These are phyloP conservation scores for Alauda arvensis DNA, from an alignment of 2,797 vertebrate genomes.

Conservation along the genomic window DNA sequence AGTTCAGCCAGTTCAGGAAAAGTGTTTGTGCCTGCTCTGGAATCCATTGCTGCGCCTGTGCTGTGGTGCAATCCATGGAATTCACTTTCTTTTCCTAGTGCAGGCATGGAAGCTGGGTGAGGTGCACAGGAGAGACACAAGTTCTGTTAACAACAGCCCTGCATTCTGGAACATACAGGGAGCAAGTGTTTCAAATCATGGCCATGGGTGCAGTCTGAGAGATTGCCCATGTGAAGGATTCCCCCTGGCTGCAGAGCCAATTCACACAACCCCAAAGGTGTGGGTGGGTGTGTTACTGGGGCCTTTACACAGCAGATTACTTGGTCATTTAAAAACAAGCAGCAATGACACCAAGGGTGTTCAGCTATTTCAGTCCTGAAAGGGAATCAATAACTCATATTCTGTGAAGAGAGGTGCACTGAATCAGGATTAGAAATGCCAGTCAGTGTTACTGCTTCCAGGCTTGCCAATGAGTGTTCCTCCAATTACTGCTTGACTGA, in stretches of 20 bases:
- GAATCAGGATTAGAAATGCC: neutral
- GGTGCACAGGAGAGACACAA: neutral
- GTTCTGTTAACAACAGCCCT: neutral
- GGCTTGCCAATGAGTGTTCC: neutral
- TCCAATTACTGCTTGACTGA: neutral
- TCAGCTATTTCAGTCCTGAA: neutral
- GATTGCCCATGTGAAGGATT: neutral
- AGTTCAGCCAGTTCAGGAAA: neutral
- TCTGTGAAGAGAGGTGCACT: neutral
- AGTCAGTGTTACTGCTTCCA: neutral
- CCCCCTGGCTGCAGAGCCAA: neutral
- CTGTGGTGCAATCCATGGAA: neutral
- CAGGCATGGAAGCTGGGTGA: neutral
- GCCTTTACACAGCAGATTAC: neutral
- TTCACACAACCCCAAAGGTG: neutral
- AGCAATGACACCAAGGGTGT: neutral
- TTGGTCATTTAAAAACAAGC: neutral
- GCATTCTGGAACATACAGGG: accelerated
- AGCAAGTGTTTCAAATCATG: neutral
- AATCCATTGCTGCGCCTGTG: neutral
- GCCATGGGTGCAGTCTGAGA: accelerated
- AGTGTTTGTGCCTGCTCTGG: neutral
- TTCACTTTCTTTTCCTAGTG: neutral
- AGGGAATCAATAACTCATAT: neutral
- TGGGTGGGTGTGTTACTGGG: accelerated